Evolutionary conservation across 2,888 invertebrate species (phyloP).

Genomic region (Mythimna impura): DNA sequence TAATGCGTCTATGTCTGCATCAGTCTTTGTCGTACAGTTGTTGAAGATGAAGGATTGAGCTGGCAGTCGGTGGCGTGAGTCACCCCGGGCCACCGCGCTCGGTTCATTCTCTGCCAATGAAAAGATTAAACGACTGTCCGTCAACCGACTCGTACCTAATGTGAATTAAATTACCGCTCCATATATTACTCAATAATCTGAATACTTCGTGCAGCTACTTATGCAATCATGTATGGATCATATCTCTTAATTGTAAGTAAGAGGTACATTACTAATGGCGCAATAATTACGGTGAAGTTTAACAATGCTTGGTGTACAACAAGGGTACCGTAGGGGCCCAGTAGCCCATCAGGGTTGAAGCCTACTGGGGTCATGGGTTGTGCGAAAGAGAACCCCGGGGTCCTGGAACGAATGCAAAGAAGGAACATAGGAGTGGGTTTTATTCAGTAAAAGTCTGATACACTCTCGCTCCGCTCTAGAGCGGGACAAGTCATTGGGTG

Average conservation of each 20-base stretch:
- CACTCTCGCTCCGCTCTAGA: too few species aligned
- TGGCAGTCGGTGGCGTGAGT: constrained; percentile 72
- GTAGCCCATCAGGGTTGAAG: too few species aligned
- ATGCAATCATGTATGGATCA: constrained; percentile 56
- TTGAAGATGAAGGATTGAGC: constrained; percentile 70
- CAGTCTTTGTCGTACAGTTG: constrained; percentile 69
- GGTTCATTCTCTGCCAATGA: constrained; percentile 76
- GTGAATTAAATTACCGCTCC: constrained; percentile 83
- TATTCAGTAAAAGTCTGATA: too few species aligned
- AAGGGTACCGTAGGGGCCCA: too few species aligned
- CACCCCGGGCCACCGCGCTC: constrained; percentile 79
- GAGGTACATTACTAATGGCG: constrained; percentile 16
- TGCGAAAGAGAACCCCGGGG: too few species aligned
- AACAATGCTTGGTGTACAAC: not conserved
- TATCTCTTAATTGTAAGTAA: constrained; percentile 38
- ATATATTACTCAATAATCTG: constrained; percentile 68
- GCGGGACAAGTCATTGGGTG: too few species aligned
- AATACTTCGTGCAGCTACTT: constrained; percentile 42
- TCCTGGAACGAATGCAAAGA: too few species aligned
- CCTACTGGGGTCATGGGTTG: too few species aligned
- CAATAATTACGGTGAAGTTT: constrained; percentile 7
- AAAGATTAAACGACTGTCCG: constrained; percentile 81
- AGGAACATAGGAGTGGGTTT: too few species aligned
- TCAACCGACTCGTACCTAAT: constrained; percentile 76
- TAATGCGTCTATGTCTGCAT: constrained; percentile 65